phyloP scores from a whole-genome alignment of 2,888 invertebrate species.

The Drosophila sordidapex region DNA sequence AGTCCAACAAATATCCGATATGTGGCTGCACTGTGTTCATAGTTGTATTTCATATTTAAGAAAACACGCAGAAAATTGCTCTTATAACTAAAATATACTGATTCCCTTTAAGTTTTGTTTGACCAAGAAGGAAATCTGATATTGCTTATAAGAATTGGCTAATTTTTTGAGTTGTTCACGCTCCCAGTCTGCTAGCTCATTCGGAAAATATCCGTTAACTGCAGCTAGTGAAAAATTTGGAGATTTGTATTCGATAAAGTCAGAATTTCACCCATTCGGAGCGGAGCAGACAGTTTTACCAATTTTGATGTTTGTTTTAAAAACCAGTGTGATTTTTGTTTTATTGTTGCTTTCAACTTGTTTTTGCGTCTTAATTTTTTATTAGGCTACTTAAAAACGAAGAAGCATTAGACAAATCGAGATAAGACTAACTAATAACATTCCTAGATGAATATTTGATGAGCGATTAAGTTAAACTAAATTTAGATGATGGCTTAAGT shows the following conservation, averaged over 20 bases:
- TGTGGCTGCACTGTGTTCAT: not conserved
- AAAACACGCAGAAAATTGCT: not conserved
- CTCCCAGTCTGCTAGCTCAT: not conserved
- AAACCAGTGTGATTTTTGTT: slow-evolving; percentile 1
- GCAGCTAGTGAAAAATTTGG: not conserved
- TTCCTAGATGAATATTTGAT: not conserved
- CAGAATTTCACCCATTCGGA: not conserved
- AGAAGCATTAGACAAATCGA: not conserved
- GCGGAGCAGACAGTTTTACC: not conserved
- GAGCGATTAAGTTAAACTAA: not conserved
- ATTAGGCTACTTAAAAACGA: slow-evolving; percentile 1
- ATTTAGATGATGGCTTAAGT: slow-evolving; percentile 59
- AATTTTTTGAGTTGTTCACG: no score
- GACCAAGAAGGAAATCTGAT: not conserved
- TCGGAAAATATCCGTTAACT: not conserved
- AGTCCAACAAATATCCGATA: not conserved
- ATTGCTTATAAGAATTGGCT: not conserved
- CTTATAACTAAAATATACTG: rapidly evolving
- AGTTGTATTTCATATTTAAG: not conserved
- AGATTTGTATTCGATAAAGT: no score
- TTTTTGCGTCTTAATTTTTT: not conserved
- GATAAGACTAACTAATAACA: not conserved
- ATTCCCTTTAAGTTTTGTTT: not conserved
- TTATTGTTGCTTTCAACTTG: slow-evolving; percentile 8
- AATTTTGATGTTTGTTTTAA: not conserved